A percentile compares a stretch with the other conserved stretches of the same genome.
Evolutionary conservation across 2,113 vertebrate genomes (phyloP).

Genomic region (Thomomys bottae): DNA sequence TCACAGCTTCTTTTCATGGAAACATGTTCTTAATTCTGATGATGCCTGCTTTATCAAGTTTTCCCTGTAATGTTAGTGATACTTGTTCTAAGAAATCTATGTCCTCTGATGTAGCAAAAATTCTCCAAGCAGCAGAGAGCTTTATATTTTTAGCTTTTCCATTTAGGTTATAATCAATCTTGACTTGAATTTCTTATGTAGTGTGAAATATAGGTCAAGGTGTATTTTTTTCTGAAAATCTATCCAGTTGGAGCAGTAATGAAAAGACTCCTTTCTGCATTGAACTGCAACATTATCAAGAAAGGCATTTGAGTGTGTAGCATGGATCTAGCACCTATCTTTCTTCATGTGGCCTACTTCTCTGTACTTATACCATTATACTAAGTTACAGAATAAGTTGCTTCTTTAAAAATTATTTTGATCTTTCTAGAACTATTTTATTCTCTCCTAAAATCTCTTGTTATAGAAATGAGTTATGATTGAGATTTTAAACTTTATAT

Average conservation of each 20-base stretch:
- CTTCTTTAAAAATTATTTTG: neutral
- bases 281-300: neutral
- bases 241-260: neutral
- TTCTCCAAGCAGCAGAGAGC: neutral
- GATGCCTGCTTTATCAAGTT: neutral
- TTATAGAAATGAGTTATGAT: neutral
- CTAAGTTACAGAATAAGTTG: neutral
- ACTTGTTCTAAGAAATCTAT: neutral
- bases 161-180: conserved; percentile 37
- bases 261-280: neutral
- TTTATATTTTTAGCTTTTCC: conserved; percentile 27
- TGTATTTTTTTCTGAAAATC: neutral
- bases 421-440: neutral
- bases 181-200: neutral
- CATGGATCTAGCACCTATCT: neutral
- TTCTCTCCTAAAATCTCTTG: neutral
- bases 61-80: neutral
- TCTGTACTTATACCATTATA: neutral
- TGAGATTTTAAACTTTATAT: neutral
- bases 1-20: neutral
- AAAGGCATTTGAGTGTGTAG: neutral
- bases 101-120: neutral
- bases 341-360: neutral
- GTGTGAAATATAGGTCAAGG: conserved; percentile 15
- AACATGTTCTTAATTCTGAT: neutral